These are phyloP conservation scores for Mallotus villosus DNA, from an alignment of 2,797 vertebrate genomes.

Conservation along the genomic window DNA sequence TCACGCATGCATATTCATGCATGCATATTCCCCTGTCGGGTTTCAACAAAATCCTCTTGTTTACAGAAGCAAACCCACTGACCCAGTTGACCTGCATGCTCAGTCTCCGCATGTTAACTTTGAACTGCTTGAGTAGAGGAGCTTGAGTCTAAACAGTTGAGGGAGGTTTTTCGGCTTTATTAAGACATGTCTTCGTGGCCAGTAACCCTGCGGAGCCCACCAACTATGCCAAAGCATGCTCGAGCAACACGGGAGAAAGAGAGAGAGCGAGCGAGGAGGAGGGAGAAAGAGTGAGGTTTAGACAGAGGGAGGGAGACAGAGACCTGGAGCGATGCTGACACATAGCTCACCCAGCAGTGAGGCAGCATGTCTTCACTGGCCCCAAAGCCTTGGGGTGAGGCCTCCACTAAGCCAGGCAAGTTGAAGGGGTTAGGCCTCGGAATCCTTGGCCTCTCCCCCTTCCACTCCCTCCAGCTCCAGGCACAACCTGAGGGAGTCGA, in stretches of 20 bases:
- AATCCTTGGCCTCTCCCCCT: not conserved
- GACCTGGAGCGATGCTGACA: constrained; percentile 8
- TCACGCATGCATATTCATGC: no score
- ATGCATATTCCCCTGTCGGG: not conserved
- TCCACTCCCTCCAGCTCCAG: not conserved
- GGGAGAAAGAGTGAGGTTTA: not conserved
- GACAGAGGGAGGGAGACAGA: not conserved
- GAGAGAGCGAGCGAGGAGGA: not conserved
- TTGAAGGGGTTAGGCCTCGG: constrained; percentile 6
- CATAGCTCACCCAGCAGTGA: not conserved
- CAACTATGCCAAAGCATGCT: not conserved
- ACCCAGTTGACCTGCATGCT: not conserved
- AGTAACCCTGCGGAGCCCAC: not conserved
- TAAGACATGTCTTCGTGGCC: constrained; percentile 16
- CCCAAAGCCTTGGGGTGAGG: constrained; percentile 1
- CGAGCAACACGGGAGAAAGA: constrained; percentile 1
- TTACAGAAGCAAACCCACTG: not conserved
- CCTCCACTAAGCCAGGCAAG: constrained; percentile 6
- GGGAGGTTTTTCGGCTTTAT: constrained; percentile 6
- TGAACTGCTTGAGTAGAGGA: not conserved
- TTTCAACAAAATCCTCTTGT: not conserved
- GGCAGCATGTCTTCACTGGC: not conserved
- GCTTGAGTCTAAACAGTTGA: not conserved
- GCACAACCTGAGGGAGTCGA: not conserved
- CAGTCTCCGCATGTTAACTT: not conserved